Evolutionary conservation across 1,140 invertebrate species (phyloP).

Genomic region (Melitaea cinxia): DNA sequence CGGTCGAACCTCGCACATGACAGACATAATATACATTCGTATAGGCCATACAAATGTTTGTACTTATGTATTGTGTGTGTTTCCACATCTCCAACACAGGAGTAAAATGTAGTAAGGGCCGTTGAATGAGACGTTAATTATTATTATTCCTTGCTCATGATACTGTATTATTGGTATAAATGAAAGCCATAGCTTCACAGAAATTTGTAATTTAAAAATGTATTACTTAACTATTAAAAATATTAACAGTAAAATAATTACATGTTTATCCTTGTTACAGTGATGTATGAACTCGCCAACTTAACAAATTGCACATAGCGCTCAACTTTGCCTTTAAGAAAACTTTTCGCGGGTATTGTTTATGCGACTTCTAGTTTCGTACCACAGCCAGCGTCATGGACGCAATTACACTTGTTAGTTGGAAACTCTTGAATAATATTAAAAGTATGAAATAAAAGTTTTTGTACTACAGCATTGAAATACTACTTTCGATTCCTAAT

Average conservation of each 20-base stretch:
- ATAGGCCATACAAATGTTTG: no score
- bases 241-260: neutral
- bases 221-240: neutral
- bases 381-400: conserved; percentile 19
- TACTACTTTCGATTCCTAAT: no score
- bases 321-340: conserved; percentile 35
- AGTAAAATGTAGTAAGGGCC: no score
- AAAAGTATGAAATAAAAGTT: neutral
- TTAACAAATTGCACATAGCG: conserved; percentile 35
- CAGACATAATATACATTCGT: no score
- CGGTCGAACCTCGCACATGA: no score
- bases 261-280: conserved; percentile 13
- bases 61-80: no score
- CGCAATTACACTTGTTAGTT: conserved; percentile 31
- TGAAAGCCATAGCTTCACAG: no score
- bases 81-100: no score
- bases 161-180: no score
- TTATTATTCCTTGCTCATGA: no score
- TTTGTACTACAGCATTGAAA: no score
- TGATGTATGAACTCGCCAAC: conserved; percentile 29
- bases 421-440: conserved; percentile 19
- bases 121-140: no score
- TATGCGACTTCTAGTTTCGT: conserved; percentile 38
- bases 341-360: conserved; percentile 35
- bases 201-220: neutral